Evolutionary conservation across 2,888 invertebrate species (phyloP), one percentile per base, ranked within the genome.

Genomic region (Aelia acuminata): DNA sequence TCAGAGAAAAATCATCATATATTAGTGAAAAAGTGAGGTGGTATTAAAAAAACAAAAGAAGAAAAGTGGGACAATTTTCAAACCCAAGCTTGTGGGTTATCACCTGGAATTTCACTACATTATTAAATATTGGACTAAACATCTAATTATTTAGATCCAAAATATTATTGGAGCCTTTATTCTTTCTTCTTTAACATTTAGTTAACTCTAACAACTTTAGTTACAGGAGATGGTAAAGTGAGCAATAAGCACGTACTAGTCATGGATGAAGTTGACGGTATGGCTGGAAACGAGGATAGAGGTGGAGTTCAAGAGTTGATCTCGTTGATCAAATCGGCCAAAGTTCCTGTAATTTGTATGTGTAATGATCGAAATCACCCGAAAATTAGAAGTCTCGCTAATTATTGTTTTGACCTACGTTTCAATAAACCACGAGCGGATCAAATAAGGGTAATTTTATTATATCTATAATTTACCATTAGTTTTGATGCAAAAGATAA

Each of bases 191-290:
- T n/a, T n/a, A n/a, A n/a, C n/a, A n/a, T n/a, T n/a, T n/a, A n/a
- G n/a, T n/a, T n/a, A n/a, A n/a, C n/a, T n/a, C n/a, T n/a, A n/a
- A 20, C 7, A 22, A 22, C 22, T 22, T 50, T n/a, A 57, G 11
- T 57, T 57, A 53, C 47, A 86, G 85, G 85, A 47, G 84, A 39
- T 50, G 80, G 43, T n/a, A 50, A 75, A n/a, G 87, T 87, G 39
- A 88, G 84, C 47, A 53, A 15, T 7, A 84, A 97, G 91, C 98
- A 98, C 91, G 98, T 98, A 22, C 93, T 99, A 13, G 94, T 99
- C n/a, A 99, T 99, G 99, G 99, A 99, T 92, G 99, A 99, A 94
- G 99, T 99, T 0, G 99, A 99, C 92, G 99, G 99, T 15, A 99
- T 99, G 99, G 97, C 98, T 0, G 99, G 99, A 5, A 99, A 99